These are phyloP conservation scores for Lapara coniferarum DNA, from an alignment of 2,888 invertebrate species.

Conservation along the genomic window DNA sequence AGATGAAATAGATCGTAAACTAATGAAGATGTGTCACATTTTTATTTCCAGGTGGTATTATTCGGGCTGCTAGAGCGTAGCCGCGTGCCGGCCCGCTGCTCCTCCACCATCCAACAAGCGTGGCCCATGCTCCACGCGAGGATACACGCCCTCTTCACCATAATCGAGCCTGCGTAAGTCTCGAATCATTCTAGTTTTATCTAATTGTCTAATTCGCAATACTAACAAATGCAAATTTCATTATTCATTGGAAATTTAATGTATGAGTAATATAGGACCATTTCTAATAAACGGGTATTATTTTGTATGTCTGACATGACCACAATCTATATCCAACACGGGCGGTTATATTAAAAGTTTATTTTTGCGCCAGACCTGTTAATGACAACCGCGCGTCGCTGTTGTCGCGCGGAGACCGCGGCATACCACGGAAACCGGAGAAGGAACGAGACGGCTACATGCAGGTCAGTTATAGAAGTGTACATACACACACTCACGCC, in stretches of 20 bases:
- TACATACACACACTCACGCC: no score
- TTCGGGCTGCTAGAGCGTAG: slow-evolving; percentile 95
- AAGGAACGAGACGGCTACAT: slow-evolving; percentile 97
- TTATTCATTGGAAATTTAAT: no score
- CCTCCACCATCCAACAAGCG: slow-evolving; percentile 93
- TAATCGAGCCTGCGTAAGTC: slow-evolving; percentile 96
- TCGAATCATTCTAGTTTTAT: background rate
- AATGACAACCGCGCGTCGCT: slow-evolving; percentile 98
- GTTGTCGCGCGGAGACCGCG: slow-evolving; percentile 89
- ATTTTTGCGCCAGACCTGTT: slow-evolving; percentile 88
- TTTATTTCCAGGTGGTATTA: slow-evolving; percentile 84
- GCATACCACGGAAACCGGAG: slow-evolving; percentile 94
- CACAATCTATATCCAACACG: no score
- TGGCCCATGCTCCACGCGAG: slow-evolving; percentile 98
- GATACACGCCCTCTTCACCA: slow-evolving; percentile 94
- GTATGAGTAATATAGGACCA: no score
- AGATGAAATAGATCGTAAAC: background rate
- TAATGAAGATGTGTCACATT: background rate
- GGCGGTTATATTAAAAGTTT: no score
- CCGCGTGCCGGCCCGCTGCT: slow-evolving; percentile 91
- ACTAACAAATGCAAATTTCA: no score
- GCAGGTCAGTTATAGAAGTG: slow-evolving; percentile 80
- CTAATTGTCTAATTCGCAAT: no score
- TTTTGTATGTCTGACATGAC: no score
- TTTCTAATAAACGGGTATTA: no score